A percentile compares a stretch with the other conserved stretches of the same genome.
phyloP scores from a whole-genome alignment of 2,888 invertebrate genomes.

The Acanthosoma haemorrhoidale region DNA sequence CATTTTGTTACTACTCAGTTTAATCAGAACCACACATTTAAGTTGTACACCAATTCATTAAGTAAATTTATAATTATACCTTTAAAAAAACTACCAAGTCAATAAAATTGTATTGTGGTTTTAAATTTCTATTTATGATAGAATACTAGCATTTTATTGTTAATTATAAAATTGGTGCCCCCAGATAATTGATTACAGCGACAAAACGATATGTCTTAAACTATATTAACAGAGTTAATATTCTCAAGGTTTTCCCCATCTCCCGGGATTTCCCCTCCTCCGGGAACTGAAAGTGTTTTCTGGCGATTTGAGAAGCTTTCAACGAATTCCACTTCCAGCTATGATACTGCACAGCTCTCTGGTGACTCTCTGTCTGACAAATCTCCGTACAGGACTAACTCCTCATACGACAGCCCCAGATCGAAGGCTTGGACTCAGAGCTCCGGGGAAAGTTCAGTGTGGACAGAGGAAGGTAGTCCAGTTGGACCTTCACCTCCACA shows the following conservation, averaged over 20 bases:
- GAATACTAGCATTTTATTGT: too few relatives aligned
- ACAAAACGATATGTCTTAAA: too few relatives aligned
- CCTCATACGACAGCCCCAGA: conserved; percentile 38
- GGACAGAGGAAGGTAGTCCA: conserved; percentile 38
- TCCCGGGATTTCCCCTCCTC: conserved; percentile 13
- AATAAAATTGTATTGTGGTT: too few relatives aligned
- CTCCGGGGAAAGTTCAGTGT: conserved; percentile 39
- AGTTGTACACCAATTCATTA: too few relatives aligned
- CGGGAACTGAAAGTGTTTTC: conserved; percentile 33
- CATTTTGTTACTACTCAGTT: too few relatives aligned
- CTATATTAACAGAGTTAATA: not conserved
- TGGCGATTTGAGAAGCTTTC: conserved; percentile 37
- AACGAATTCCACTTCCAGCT: conserved; percentile 38
- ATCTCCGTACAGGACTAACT: conserved; percentile 38
- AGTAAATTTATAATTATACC: too few relatives aligned
- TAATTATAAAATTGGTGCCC: too few relatives aligned
- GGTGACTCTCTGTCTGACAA: conserved; percentile 39
- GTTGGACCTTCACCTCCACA: conserved; percentile 17
- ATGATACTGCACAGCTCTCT: conserved; percentile 38
- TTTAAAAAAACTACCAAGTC: too few relatives aligned
- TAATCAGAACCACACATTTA: too few relatives aligned
- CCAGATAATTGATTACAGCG: too few relatives aligned
- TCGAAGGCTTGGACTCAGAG: conserved; percentile 38
- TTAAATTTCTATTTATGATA: too few relatives aligned
- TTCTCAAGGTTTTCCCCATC: conserved; percentile 26